Conservation (phyloP, 2,888 invertebrate species). For the Leptopilina syphax region DNA sequence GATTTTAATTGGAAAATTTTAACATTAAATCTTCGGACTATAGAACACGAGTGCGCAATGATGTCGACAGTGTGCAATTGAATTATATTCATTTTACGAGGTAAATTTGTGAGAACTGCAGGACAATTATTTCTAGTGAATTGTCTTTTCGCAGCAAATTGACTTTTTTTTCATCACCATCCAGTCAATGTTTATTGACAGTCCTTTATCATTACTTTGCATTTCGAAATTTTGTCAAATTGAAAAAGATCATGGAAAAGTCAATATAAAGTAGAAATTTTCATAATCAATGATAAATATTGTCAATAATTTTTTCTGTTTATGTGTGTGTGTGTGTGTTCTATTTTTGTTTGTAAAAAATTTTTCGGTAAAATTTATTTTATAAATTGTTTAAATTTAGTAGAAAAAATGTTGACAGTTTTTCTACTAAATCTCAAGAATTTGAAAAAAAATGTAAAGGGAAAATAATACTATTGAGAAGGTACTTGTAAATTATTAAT, state of each 20-base stretch:
- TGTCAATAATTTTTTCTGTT: neutral
- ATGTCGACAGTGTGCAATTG: constrained; percentile 18
- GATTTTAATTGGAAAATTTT: constrained; percentile 7
- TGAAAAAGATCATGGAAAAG: neutral
- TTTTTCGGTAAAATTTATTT: neutral
- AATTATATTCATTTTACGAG: constrained; percentile 27
- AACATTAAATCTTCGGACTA: constrained; percentile 26
- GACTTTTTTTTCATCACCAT: constrained; percentile 10
- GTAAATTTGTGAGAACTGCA: constrained; percentile 8
- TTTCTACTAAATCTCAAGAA: no score
- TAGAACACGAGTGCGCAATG: constrained; percentile 5
- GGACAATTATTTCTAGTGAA: constrained; percentile 11
- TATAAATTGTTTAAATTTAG: no score
- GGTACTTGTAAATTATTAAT: no score
- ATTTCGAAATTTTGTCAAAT: neutral
- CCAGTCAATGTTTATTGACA: constrained; percentile 10
- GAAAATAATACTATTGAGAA: no score
- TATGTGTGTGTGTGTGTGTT: neutral
- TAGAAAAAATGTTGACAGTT: no score
- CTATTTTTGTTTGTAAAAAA: neutral
- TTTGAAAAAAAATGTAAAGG: no score
- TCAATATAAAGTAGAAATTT: neutral
- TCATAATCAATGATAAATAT: neutral
- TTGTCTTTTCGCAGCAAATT: constrained; percentile 4
- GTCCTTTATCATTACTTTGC: neutral